Percentiles rank a stretch among this genome's conserved stretches.
Evolutionary conservation across 2,113 vertebrate species (phyloP).

Genomic region (Platycercus adscitus): DNA sequence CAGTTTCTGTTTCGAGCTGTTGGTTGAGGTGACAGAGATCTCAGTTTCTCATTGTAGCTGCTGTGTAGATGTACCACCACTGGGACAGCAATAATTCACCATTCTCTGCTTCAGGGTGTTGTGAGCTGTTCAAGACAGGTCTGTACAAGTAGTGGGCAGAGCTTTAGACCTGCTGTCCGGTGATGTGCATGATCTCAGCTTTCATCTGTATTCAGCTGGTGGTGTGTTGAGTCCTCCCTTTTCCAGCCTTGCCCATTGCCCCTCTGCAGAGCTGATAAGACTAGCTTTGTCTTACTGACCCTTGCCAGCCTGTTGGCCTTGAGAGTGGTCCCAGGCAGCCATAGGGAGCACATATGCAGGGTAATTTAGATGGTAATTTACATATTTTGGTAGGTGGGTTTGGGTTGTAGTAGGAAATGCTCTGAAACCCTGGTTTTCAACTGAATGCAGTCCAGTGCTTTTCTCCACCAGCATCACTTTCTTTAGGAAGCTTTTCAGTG

Average conservation of each 20-base stretch:
- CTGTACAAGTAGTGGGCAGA: not conserved
- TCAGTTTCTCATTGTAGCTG: not conserved
- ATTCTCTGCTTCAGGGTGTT: not conserved
- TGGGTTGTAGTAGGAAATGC: not conserved
- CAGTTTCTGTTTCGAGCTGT: not conserved
- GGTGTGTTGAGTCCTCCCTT: not conserved
- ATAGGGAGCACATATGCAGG: not conserved
- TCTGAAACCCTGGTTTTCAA: not conserved
- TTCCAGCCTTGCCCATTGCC: not conserved
- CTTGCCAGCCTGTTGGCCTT: not conserved
- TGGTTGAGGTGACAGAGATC: not conserved
- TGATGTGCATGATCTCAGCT: not conserved
- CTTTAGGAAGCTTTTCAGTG: not conserved
- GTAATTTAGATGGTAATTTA: not conserved
- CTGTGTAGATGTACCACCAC: rapidly evolving
- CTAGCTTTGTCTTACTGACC: not conserved
- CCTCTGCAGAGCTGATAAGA: not conserved
- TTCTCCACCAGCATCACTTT: not conserved
- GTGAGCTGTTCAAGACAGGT: not conserved
- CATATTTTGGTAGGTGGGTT: not conserved
- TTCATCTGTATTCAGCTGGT: not conserved
- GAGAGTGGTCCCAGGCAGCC: not conserved
- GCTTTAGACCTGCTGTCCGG: rapidly evolving
- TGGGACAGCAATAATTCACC: not conserved
- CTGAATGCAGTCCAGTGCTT: not conserved